phyloP scores from a whole-genome alignment of 2,797 vertebrate species.

The Ibycter americanus region DNA sequence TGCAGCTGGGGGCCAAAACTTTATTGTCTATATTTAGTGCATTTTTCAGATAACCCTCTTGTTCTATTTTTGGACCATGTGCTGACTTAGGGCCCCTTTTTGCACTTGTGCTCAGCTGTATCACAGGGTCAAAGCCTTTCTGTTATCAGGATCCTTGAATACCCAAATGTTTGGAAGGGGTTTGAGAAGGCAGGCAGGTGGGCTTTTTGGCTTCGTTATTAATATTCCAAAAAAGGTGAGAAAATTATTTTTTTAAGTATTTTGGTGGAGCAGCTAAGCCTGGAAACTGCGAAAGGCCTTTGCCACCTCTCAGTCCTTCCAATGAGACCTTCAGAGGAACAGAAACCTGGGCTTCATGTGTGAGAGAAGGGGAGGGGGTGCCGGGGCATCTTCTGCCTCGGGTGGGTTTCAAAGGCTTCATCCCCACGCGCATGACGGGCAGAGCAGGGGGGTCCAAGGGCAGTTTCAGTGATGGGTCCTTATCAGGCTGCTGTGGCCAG shows the following conservation, averaged over 20 bases:
- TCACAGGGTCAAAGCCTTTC: neutral
- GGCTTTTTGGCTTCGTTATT: neutral
- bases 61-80: neutral
- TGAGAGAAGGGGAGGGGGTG: neutral
- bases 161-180: neutral
- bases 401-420: neutral
- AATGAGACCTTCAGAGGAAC: neutral
- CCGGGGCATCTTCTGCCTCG: neutral
- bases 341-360: neutral
- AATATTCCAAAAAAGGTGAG: neutral
- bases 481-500: neutral
- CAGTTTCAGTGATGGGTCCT: neutral
- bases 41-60: slow-evolving; percentile 56
- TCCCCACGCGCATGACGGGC: neutral
- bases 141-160: neutral
- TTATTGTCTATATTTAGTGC: slow-evolving; percentile 66
- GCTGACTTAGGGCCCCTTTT: neutral
- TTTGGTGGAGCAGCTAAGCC: neutral
- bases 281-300: neutral
- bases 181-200: neutral
- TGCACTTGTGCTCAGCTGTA: neutral
- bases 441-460: neutral
- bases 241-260: neutral
- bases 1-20: neutral
- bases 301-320: neutral